Conservation (phyloP, 2,797 vertebrate genomes). For the Sibirionetta formosa region DNA sequence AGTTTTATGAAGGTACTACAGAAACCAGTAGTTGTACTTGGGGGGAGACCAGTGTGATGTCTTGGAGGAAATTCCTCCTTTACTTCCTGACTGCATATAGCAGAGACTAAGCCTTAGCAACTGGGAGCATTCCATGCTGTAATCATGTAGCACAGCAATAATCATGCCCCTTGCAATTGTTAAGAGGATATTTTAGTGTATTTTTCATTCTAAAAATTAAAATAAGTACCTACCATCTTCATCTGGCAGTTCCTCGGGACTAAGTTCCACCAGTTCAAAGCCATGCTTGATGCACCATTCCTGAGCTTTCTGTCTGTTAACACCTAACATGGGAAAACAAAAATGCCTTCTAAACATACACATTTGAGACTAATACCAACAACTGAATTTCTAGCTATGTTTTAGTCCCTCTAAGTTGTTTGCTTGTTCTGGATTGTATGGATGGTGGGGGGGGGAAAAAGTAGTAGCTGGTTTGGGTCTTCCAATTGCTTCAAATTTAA, state of each 20-base stretch:
- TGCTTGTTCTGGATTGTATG: background rate
- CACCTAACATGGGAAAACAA: constrained; percentile 80
- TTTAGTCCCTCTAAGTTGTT: background rate
- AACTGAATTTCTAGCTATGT: background rate
- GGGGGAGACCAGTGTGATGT: constrained; percentile 47
- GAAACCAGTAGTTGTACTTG: constrained; percentile 59
- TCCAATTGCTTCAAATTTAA: background rate
- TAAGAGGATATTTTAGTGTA: background rate
- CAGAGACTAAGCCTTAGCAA: constrained; percentile 1
- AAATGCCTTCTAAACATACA: background rate
- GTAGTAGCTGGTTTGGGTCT: background rate
- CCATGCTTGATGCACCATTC: constrained; percentile 97
- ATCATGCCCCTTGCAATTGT: background rate
- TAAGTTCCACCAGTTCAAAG: constrained; percentile 96
- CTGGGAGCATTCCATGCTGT: background rate
- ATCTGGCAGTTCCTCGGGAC: constrained; percentile 93
- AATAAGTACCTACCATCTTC: constrained; percentile 90
- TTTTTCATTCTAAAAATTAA: background rate
- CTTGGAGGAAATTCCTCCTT: constrained; percentile 37
- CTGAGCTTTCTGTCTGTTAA: constrained; percentile 93
- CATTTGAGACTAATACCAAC: background rate
- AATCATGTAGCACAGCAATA: background rate
- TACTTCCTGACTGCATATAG: constrained; percentile 32
- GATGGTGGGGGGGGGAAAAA: accelerated
- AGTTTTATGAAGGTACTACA: constrained; percentile 29